A percentile compares a stretch with the other conserved stretches of the same genome.
These are phyloP conservation scores for Mycetomoellerius zeteki DNA, from an alignment of 1,140 invertebrate genomes.

Conservation along the genomic window DNA sequence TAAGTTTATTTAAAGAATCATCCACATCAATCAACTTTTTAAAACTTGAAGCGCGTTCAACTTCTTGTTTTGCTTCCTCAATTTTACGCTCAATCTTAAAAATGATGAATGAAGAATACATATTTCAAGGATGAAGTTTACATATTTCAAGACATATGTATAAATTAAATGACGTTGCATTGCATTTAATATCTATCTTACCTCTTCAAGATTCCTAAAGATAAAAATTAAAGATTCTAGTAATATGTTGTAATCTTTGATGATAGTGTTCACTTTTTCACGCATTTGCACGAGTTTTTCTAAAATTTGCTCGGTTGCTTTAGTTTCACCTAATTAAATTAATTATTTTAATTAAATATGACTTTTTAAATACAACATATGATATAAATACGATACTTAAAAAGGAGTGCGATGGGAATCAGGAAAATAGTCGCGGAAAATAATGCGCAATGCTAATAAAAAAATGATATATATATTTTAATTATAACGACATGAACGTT, in stretches of 20 bases:
- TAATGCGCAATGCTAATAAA: no score
- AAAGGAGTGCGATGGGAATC: no score
- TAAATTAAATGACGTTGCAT: slow-evolving; percentile 23
- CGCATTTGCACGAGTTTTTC: slow-evolving; percentile 90
- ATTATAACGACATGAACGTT: no score
- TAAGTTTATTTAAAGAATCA: slow-evolving; percentile 81
- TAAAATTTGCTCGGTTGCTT: slow-evolving; percentile 87
- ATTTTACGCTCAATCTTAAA: slow-evolving; percentile 81
- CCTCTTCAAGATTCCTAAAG: slow-evolving; percentile 90
- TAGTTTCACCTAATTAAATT: slow-evolving; percentile 69
- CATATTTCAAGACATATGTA: background rate
- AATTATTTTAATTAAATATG: slow-evolving; percentile 2
- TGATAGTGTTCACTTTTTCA: slow-evolving; percentile 90
- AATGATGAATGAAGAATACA: background rate
- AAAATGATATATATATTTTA: no score
- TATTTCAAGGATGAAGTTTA: no score
- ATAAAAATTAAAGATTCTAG: slow-evolving; percentile 91
- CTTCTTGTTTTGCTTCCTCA: slow-evolving; percentile 66
- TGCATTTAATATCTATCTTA: slow-evolving; percentile 79
- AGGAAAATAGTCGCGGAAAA: no score
- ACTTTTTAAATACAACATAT: background rate
- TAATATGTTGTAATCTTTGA: slow-evolving; percentile 92
- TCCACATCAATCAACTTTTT: slow-evolving; percentile 57
- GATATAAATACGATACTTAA: no score
- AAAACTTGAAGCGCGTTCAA: background rate